Conservation (phyloP, 2,888 invertebrate species). For the Unio delphinus region DNA sequence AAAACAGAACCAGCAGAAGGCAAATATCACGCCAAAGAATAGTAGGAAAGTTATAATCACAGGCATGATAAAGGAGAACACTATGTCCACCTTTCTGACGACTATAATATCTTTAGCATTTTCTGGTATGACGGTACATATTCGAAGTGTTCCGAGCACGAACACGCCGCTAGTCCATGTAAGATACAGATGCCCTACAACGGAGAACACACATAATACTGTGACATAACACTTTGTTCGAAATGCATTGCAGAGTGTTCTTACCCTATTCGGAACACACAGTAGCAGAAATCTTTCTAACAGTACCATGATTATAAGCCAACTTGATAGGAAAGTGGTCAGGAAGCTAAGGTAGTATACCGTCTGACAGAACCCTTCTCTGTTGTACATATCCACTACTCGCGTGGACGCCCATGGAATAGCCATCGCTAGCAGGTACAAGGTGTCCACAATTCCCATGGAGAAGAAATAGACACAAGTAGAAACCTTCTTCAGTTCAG, state of each 20-base stretch:
- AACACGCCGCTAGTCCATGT: slow-evolving; percentile 48
- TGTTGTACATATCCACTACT: slow-evolving; percentile 35
- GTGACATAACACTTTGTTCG: slow-evolving; percentile 40
- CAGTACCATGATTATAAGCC: slow-evolving; percentile 37
- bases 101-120: slow-evolving; percentile 41
- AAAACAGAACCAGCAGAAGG: not conserved
- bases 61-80: slow-evolving; percentile 47
- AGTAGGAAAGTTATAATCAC: slow-evolving; percentile 19
- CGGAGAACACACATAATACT: slow-evolving; percentile 30
- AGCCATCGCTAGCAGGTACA: slow-evolving; percentile 36
- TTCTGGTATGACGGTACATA: slow-evolving; percentile 51
- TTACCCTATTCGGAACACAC: slow-evolving; percentile 18
- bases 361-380: slow-evolving; percentile 44
- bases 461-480: slow-evolving; percentile 36
- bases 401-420: slow-evolving; percentile 39
- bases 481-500: slow-evolving; percentile 36
- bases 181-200: slow-evolving; percentile 40
- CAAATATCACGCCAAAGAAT: slow-evolving; percentile 1
- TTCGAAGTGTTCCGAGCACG: slow-evolving; percentile 3
- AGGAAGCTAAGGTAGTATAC: slow-evolving; percentile 40
- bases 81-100: slow-evolving; percentile 51
- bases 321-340: slow-evolving; percentile 40
- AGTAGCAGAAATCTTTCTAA: slow-evolving; percentile 24
- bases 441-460: slow-evolving; percentile 33
- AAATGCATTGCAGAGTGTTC: slow-evolving; percentile 32